Conservation (phyloP, 2,113 vertebrate species). For the Motacilla alba region DNA sequence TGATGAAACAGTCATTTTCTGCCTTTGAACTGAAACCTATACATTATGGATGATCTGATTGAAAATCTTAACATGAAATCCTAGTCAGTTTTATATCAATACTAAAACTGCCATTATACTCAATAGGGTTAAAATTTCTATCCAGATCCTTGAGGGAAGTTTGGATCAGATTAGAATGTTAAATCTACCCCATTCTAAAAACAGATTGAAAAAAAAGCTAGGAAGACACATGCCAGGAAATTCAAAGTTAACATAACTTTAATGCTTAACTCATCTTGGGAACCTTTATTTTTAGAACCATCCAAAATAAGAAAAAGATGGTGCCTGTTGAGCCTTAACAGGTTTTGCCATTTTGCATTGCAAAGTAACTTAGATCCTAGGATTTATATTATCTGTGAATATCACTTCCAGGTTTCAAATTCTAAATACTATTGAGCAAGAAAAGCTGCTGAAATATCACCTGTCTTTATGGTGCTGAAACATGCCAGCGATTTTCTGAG, state of each 20-base stretch:
- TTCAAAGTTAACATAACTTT: slow-evolving; percentile 13
- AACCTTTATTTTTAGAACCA: slow-evolving; percentile 33
- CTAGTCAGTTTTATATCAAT: background rate
- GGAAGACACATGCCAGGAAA: background rate
- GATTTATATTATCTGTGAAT: slow-evolving; percentile 36
- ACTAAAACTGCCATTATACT: background rate
- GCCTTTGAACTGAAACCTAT: background rate
- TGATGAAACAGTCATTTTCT: slow-evolving; percentile 25
- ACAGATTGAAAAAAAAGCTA: background rate
- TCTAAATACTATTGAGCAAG: background rate
- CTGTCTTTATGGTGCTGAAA: slow-evolving; percentile 3
- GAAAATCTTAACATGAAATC: slow-evolving; percentile 8
- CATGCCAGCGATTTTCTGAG: background rate
- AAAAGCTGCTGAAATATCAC: slow-evolving; percentile 2
- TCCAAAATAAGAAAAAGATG: slow-evolving; percentile 12
- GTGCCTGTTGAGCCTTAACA: background rate
- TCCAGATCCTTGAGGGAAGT: slow-evolving; percentile 2
- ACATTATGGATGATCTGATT: slow-evolving; percentile 32
- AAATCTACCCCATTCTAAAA: background rate
- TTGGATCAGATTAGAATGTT: slow-evolving; percentile 13
- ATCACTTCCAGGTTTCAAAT: slow-evolving; percentile 30
- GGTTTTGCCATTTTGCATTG: slow-evolving; percentile 24
- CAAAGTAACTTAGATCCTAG: slow-evolving; percentile 27
- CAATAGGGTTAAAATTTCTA: background rate
- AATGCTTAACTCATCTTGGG: background rate